A percentile compares a stretch with the other conserved stretches of the same genome.
These are phyloP conservation scores for Mamestra configurata DNA, from an alignment of 1,140 invertebrate genomes.

Conservation along the genomic window DNA sequence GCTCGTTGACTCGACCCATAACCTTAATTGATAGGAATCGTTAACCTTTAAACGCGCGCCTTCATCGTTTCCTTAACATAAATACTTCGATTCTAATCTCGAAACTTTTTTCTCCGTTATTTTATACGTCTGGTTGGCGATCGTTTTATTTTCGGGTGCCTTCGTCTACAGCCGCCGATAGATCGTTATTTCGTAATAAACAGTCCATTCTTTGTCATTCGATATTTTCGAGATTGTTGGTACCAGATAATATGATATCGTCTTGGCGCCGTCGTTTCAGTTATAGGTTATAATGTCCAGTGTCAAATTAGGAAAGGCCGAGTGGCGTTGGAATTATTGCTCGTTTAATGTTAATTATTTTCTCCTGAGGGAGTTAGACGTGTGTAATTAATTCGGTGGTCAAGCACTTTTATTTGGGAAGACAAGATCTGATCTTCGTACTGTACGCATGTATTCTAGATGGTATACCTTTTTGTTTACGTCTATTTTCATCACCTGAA, in stretches of 20 bases:
- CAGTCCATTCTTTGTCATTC: slow-evolving; percentile 85
- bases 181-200: slow-evolving; percentile 86
- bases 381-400: slow-evolving; percentile 49
- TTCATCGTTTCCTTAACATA: slow-evolving; percentile 82
- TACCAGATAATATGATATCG: slow-evolving; percentile 73
- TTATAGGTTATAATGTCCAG: slow-evolving; percentile 73
- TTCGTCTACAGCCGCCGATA: slow-evolving; percentile 65
- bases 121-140: slow-evolving; percentile 77
- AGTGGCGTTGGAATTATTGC: slow-evolving; percentile 60
- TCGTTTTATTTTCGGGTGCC: slow-evolving; percentile 87
- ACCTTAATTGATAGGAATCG: slow-evolving; percentile 88
- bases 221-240: slow-evolving; percentile 82
- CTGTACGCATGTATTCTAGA: neutral
- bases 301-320: slow-evolving; percentile 71
- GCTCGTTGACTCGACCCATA: slow-evolving; percentile 81
- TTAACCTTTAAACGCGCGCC: slow-evolving; percentile 83
- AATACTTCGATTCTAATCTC: slow-evolving; percentile 85
- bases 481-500: neutral
- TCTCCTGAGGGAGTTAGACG: slow-evolving; percentile 44
- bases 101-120: slow-evolving; percentile 77
- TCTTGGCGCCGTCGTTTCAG: slow-evolving; percentile 77
- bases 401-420: slow-evolving; percentile 40
- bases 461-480: neutral
- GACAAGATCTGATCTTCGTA: slow-evolving; percentile 20
- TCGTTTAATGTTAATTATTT: slow-evolving; percentile 61